Percentiles rank a stretch among this genome's conserved stretches.
phyloP scores from a whole-genome alignment of 2,888 invertebrate species.

The Pandemis cinnamomeana region DNA sequence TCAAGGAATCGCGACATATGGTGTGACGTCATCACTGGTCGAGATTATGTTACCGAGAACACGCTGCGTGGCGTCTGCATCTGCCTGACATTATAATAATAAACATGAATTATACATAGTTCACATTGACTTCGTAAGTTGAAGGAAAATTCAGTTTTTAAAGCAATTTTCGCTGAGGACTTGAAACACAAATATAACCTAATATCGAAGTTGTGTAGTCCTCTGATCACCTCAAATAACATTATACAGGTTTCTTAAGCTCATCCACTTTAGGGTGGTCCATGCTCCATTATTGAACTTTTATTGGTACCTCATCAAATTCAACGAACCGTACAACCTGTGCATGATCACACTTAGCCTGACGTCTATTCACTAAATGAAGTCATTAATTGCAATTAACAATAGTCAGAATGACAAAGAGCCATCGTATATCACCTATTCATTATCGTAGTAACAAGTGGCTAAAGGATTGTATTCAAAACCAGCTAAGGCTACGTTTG shows the following conservation, averaged over 20 bases:
- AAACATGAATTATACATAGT: slow-evolving; percentile 18
- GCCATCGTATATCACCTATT: slow-evolving; percentile 45
- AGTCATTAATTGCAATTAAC: slow-evolving; percentile 48
- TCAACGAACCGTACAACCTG: slow-evolving; percentile 29
- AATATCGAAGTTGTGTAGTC: too few relatives aligned
- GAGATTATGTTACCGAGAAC: slow-evolving; percentile 41
- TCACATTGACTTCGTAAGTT: not conserved
- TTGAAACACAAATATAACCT: too few relatives aligned
- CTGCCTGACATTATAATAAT: slow-evolving; percentile 27
- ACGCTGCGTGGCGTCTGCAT: slow-evolving; percentile 42
- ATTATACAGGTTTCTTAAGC: not conserved
- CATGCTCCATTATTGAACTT: not conserved
- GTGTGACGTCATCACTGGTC: slow-evolving; percentile 68
- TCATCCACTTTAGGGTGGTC: not conserved
- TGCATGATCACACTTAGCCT: slow-evolving; percentile 4
- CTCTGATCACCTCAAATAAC: not conserved
- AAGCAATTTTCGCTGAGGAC: not conserved
- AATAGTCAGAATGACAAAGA: slow-evolving; percentile 34
- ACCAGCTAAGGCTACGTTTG: slow-evolving; percentile 45
- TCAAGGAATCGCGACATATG: slow-evolving; percentile 80
- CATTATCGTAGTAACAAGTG: slow-evolving; percentile 58
- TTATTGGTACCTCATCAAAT: not conserved
- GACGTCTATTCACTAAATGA: slow-evolving; percentile 42
- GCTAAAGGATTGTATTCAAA: slow-evolving; percentile 61
- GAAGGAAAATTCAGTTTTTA: not conserved